Conservation (phyloP, 2,113 vertebrate species). For the Menidia beryllina region DNA sequence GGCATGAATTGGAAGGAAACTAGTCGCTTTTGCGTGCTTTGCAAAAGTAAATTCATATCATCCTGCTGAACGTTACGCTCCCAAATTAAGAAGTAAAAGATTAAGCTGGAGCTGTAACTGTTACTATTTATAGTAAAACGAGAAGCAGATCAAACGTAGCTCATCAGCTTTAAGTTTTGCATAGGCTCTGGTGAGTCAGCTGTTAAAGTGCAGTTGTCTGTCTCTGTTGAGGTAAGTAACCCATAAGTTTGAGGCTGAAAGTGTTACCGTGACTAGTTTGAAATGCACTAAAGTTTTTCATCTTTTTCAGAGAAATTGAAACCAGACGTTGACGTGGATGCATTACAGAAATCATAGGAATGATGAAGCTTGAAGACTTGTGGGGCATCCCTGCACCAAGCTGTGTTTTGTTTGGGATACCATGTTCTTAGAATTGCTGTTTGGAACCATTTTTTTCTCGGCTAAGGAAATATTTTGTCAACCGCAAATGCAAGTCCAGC, state of each 20-base stretch:
- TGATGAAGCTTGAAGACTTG: conserved; percentile 37
- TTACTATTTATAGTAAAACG: background rate
- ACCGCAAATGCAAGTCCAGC: conserved; percentile 46
- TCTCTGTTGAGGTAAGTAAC: conserved; percentile 4
- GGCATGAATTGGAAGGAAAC: background rate
- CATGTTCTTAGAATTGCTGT: conserved; percentile 15
- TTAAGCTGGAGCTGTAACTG: background rate
- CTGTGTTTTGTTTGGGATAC: background rate
- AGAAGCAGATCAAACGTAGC: conserved; percentile 11
- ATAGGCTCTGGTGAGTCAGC: conserved; percentile 30
- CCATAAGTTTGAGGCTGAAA: conserved; percentile 11
- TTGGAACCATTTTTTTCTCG: conserved; percentile 11
- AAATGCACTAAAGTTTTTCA: conserved; percentile 31
- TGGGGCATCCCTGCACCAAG: background rate
- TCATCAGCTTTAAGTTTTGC: conserved; percentile 51
- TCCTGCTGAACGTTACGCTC: background rate
- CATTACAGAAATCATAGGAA: conserved; percentile 17
- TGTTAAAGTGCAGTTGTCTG: background rate
- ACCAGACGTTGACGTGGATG: conserved; percentile 31
- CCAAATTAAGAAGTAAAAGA: background rate
- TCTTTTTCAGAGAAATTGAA: conserved; percentile 45
- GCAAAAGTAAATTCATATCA: background rate
- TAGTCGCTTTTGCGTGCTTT: fast-evolving
- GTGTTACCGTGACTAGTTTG: conserved; percentile 25
- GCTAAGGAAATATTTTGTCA: conserved; percentile 25